Conservation (phyloP, 2,888 invertebrate species). For the Hecatera dysodea region DNA sequence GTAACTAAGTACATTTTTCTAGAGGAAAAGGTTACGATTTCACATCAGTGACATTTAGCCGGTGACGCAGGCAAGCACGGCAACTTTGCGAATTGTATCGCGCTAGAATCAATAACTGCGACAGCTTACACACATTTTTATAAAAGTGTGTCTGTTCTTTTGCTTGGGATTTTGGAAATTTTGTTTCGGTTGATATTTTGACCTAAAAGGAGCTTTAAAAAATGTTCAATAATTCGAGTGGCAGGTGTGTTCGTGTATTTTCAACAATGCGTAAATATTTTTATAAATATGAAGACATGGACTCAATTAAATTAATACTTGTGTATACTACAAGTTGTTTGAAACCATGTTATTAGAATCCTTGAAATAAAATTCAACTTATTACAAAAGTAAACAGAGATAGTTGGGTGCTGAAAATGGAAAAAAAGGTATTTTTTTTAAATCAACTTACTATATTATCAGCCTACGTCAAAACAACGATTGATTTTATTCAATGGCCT, state of each 20-base stretch:
- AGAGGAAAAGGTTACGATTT: slow-evolving; percentile 58
- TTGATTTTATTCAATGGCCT: neutral
- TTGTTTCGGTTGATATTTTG: neutral
- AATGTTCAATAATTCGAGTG: neutral
- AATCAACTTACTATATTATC: too few species aligned
- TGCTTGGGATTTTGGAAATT: neutral
- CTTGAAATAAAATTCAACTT: too few species aligned
- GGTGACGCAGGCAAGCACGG: slow-evolving; percentile 45
- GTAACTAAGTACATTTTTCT: slow-evolving; percentile 37
- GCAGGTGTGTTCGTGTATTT: neutral
- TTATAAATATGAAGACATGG: too few species aligned
- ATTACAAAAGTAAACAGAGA: too few species aligned
- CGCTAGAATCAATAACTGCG: slow-evolving; percentile 52
- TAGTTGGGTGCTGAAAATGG: too few species aligned
- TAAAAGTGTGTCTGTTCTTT: slow-evolving; percentile 2
- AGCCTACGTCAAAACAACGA: neutral
- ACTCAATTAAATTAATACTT: too few species aligned
- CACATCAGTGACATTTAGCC: slow-evolving; percentile 59
- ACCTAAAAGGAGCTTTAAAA: neutral
- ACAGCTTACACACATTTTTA: slow-evolving; percentile 45
- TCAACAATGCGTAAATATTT: too few species aligned
- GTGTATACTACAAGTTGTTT: too few species aligned
- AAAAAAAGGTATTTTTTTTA: too few species aligned
- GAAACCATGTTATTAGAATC: too few species aligned
- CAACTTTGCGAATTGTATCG: slow-evolving; percentile 53